Evolutionary conservation across 53 echinoderm and acorn worm genomes (phyloP).

Genomic region (Echinarachnius parma): DNA sequence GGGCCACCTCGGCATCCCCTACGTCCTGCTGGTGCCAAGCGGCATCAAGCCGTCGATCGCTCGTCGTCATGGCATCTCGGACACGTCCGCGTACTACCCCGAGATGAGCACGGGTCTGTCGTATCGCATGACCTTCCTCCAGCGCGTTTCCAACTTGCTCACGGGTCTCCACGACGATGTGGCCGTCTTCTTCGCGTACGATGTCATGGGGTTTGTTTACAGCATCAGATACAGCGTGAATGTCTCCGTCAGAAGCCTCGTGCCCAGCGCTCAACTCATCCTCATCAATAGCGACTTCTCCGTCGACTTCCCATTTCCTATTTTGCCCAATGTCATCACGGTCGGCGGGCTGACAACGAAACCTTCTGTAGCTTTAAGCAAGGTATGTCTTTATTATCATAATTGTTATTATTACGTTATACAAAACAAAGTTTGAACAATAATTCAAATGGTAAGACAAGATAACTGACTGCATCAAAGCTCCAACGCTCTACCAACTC

Average conservation of each 20-base stretch:
- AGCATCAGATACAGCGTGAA: not conserved
- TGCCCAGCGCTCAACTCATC: constrained; percentile 19
- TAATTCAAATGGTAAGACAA: no score
- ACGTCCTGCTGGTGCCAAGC: constrained; percentile 14
- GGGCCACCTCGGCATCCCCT: constrained; percentile 9
- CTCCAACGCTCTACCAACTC: no score
- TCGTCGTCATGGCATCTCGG: constrained; percentile 30
- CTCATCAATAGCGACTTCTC: constrained; percentile 27
- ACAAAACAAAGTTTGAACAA: no score
- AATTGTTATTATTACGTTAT: no score
- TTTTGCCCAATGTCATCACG: constrained; percentile 27
- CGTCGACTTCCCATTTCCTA: constrained; percentile 30
- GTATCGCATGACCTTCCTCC: constrained; percentile 26
- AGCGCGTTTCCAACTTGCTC: constrained; percentile 20
- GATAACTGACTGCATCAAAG: no score
- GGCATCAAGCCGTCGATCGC: constrained; percentile 31
- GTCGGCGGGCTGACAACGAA: constrained; percentile 24
- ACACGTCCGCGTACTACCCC: constrained; percentile 23
- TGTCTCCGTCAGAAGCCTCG: not conserved
- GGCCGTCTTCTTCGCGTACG: constrained; percentile 11
- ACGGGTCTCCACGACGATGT: not conserved
- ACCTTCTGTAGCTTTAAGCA: not conserved
- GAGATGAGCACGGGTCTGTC: constrained; percentile 26
- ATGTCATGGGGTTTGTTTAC: not conserved
- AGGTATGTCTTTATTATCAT: constrained; percentile 3